Evolutionary conservation across 2,888 invertebrate genomes (phyloP).

Genomic region (Danaus chrysippus): DNA sequence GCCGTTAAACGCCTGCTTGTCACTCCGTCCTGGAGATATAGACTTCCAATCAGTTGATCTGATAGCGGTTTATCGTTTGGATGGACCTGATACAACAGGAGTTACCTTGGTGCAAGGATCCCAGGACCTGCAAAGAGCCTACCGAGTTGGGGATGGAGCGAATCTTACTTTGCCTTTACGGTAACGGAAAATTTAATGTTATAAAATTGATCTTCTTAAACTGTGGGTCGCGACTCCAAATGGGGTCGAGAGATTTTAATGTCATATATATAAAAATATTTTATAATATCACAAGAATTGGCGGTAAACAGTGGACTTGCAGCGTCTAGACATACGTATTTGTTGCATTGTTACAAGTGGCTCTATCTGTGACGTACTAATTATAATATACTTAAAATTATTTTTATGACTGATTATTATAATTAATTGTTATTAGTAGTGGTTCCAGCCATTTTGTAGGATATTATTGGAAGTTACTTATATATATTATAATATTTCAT

Average conservation of each 20-base stretch:
- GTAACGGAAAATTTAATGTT: constrained; percentile 59
- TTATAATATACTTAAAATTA: too few species aligned
- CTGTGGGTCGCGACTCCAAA: background rate
- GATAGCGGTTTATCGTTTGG: constrained; percentile 86
- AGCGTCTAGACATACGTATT: background rate
- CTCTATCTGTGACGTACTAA: too few species aligned
- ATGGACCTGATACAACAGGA: constrained; percentile 81
- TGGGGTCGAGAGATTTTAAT: constrained; percentile 3
- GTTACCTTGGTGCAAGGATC: constrained; percentile 86
- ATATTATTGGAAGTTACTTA: too few species aligned
- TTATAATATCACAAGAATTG: background rate
- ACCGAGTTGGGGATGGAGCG: constrained; percentile 85
- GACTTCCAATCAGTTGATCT: constrained; percentile 91
- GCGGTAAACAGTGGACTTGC: background rate
- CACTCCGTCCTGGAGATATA: constrained; percentile 82
- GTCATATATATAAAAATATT: background rate
- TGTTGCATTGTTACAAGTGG: background rate
- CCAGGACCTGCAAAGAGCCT: constrained; percentile 88
- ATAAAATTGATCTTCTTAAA: background rate
- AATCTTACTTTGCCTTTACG: constrained; percentile 86
- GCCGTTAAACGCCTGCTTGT: constrained; percentile 45
- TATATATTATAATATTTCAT: too few species aligned
- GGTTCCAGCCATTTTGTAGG: too few species aligned
- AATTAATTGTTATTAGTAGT: too few species aligned
- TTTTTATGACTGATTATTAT: too few species aligned